phyloP scores from a whole-genome alignment of 23 tunicate species.

The Styela clava region DNA sequence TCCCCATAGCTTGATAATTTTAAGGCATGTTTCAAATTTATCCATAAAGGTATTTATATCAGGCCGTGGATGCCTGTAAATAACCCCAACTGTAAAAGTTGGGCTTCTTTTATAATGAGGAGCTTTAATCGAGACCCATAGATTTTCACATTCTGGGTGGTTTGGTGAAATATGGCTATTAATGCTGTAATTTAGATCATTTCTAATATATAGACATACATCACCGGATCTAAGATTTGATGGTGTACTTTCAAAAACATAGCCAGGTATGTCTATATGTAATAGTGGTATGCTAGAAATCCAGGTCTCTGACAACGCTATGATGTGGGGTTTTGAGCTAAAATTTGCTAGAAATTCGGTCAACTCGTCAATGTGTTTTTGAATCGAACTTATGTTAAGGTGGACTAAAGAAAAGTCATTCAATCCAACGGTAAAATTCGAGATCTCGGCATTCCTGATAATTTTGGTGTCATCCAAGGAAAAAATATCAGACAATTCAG shows the following conservation, averaged over 20 bases:
- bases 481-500: background rate
- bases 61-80: background rate
- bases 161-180: background rate
- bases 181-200: background rate
- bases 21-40: background rate
- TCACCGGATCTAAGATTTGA: background rate
- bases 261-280: background rate
- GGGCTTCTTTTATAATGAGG: background rate
- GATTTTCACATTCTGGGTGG: background rate
- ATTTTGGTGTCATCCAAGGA: background rate
- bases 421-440: background rate
- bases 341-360: background rate
- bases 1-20: background rate
- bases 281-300: background rate
- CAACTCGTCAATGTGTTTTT: background rate
- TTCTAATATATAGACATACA: background rate
- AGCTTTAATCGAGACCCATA: background rate
- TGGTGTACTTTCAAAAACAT: background rate
- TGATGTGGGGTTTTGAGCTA: background rate
- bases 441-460: background rate
- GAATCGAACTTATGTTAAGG: background rate
- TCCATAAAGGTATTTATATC: background rate
- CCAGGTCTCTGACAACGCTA: background rate
- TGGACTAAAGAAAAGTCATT: background rate
- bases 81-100: background rate